Conservation (phyloP, 2,888 invertebrate species). For the Macaria liturata region DNA sequence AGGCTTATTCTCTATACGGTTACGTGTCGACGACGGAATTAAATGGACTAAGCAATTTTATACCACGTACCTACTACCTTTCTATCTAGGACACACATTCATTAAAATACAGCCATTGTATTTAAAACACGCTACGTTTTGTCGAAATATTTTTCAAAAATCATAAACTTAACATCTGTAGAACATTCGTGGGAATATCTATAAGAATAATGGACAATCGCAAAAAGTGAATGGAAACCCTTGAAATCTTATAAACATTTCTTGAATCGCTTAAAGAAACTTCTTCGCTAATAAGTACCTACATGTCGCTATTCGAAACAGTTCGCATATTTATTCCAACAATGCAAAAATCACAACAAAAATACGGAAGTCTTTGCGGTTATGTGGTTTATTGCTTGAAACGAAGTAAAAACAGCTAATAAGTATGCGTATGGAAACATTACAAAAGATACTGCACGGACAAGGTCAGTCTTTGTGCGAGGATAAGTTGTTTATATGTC, state of each 20-base stretch:
- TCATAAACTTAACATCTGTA: constrained; percentile 11
- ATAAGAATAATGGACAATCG: constrained; percentile 31
- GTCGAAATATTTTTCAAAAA: constrained; percentile 10
- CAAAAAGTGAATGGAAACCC: constrained; percentile 28
- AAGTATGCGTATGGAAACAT: constrained; percentile 40
- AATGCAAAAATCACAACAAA: constrained; percentile 64
- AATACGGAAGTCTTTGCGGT: constrained; percentile 62
- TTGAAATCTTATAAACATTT: constrained; percentile 22
- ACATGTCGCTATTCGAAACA: constrained; percentile 29
- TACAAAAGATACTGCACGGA: constrained; percentile 40
- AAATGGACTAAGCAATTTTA: constrained; percentile 42
- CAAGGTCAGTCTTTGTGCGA: constrained; percentile 39
- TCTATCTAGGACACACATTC: constrained; percentile 1
- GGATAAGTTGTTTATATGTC: constrained; percentile 24
- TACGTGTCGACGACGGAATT: constrained; percentile 50
- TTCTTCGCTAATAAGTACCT: constrained; percentile 21
- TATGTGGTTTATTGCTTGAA: constrained; percentile 58
- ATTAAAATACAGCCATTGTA: too few species aligned
- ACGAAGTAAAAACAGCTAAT: constrained; percentile 43
- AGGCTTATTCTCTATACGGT: constrained; percentile 67
- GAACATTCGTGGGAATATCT: constrained; percentile 35
- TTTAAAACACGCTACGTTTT: too few species aligned
- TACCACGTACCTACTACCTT: constrained; percentile 2
- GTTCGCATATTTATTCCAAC: constrained; percentile 33
- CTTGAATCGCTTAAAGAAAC: constrained; percentile 20